These are phyloP conservation scores for Macrostomum cliftonense DNA, from an alignment of 2,888 invertebrate genomes.

Conservation along the genomic window DNA sequence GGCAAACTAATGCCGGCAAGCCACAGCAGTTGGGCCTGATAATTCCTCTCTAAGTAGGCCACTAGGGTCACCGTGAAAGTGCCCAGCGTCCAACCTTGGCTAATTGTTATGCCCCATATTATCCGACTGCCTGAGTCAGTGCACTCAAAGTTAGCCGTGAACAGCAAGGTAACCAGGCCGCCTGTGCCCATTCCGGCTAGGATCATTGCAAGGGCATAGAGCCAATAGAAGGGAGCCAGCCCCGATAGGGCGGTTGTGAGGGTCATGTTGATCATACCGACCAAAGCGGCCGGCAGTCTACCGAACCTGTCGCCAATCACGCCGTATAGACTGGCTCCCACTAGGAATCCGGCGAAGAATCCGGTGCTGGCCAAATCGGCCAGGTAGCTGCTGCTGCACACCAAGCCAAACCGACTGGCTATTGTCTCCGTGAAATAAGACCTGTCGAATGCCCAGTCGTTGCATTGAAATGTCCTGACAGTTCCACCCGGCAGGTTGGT, in stretches of 20 bases:
- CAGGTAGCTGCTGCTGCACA: not conserved
- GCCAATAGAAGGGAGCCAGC: not conserved
- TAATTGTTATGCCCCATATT: not conserved
- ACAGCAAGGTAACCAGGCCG: not conserved
- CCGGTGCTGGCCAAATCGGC: not conserved
- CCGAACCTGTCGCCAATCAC: not conserved
- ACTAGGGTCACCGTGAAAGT: constrained; percentile 4
- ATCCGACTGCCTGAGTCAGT: not conserved
- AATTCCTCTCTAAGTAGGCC: constrained; percentile 7
- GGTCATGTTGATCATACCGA: not conserved
- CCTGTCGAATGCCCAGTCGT: too few relatives aligned
- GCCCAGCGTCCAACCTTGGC: constrained; percentile 3
- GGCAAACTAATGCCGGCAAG: not conserved
- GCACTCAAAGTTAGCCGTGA: not conserved
- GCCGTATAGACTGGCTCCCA: not conserved
- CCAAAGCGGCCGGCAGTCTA: not conserved
- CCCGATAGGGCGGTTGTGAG: not conserved
- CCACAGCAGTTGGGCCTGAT: constrained; percentile 4
- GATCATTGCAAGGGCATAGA: not conserved
- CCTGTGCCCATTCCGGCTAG: not conserved
- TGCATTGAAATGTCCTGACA: too few relatives aligned
- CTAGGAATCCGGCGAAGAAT: not conserved
- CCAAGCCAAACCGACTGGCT: not conserved
- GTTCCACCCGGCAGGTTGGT: too few relatives aligned
- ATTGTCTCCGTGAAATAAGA: not conserved